phyloP scores from a whole-genome alignment of 2,888 invertebrate species.

The Scaptomyza flava region DNA sequence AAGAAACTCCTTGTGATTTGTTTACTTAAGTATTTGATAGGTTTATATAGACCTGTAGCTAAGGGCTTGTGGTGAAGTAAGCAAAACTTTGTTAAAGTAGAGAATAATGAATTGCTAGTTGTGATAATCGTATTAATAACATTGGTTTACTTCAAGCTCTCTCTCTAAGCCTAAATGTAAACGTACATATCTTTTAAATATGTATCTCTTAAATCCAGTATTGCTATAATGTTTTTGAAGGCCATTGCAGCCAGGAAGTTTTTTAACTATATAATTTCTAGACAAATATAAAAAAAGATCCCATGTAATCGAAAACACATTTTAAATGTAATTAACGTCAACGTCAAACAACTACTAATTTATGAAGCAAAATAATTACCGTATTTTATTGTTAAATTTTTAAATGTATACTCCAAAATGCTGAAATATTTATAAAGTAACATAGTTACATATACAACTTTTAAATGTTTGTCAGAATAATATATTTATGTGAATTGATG shows the following conservation, averaged over 20 bases:
- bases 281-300: background rate
- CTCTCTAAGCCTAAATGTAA: slow-evolving; percentile 21
- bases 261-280: background rate
- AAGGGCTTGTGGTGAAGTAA: background rate
- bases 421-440: background rate
- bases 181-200: slow-evolving; percentile 1
- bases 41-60: background rate
- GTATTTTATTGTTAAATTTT: slow-evolving; percentile 1
- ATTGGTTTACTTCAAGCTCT: slow-evolving; percentile 33
- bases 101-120: slow-evolving; percentile 21
- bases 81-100: slow-evolving; percentile 6
- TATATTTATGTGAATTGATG: background rate
- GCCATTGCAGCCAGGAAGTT: background rate
- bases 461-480: background rate
- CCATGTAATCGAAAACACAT: background rate
- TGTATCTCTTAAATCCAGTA: slow-evolving; percentile 37
- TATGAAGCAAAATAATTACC: background rate
- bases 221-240: slow-evolving; percentile 19
- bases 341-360: background rate
- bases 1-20: slow-evolving; percentile 10
- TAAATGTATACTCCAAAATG: slow-evolving; percentile 2
- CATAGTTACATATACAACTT: no score
- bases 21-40: slow-evolving; percentile 1
- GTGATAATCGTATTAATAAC: slow-evolving; percentile 44
- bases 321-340: background rate